A percentile compares a stretch with the other conserved stretches of the same genome.
phyloP scores from a whole-genome alignment of 1,140 invertebrate species.

The Chrysopa pallens region DNA sequence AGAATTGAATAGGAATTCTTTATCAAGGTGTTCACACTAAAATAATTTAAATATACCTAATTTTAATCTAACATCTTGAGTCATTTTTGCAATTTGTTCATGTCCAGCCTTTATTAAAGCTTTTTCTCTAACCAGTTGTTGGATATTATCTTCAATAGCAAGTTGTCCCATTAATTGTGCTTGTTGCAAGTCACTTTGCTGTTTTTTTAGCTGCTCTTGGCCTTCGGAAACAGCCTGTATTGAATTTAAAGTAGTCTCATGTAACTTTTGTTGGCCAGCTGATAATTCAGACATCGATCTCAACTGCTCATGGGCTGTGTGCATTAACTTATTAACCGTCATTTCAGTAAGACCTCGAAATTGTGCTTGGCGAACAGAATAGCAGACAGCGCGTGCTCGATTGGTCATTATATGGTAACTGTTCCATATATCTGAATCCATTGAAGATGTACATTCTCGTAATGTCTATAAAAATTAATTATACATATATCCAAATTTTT shows the following conservation, averaged over 20 bases:
- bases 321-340: slow-evolving; percentile 45
- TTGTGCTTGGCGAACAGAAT: slow-evolving; percentile 39
- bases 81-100: slow-evolving; percentile 31
- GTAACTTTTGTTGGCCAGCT: slow-evolving; percentile 33
- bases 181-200: slow-evolving; percentile 31
- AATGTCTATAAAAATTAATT: slow-evolving; percentile 21
- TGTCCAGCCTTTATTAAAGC: slow-evolving; percentile 37
- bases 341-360: slow-evolving; percentile 46
- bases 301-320: slow-evolving; percentile 20
- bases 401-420: slow-evolving; percentile 52
- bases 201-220: slow-evolving; percentile 29
- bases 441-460: slow-evolving; percentile 40
- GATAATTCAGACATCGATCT: slow-evolving; percentile 19
- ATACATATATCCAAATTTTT: too few species aligned
- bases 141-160: slow-evolving; percentile 33
- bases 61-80: slow-evolving; percentile 32
- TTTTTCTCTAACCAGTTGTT: slow-evolving; percentile 36
- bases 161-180: slow-evolving; percentile 30
- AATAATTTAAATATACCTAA: slow-evolving; percentile 24
- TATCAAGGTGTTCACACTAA: too few species aligned
- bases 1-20: too few species aligned
- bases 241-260: slow-evolving; percentile 28
- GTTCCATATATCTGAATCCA: slow-evolving; percentile 53
- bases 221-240: slow-evolving; percentile 28
- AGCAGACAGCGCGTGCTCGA: slow-evolving; percentile 47